These are phyloP conservation scores for Dolichallabes microphthalmus DNA, from an alignment of 2,113 vertebrate species.

Conservation along the genomic window DNA sequence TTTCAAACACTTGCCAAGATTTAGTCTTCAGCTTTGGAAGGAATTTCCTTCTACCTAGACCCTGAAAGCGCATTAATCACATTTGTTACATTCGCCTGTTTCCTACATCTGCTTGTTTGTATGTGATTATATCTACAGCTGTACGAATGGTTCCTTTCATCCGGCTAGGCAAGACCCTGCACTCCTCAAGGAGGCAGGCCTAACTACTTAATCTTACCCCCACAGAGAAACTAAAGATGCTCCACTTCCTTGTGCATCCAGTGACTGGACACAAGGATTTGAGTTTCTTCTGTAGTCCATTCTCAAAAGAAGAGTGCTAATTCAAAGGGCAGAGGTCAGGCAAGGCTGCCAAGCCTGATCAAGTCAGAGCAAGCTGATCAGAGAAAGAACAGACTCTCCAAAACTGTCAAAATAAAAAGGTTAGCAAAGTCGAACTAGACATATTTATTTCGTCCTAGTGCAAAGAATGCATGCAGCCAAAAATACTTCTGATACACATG, in stretches of 20 bases:
- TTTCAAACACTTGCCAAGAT: conserved; percentile 38
- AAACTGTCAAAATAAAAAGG: no score
- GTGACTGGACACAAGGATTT: conserved; percentile 66
- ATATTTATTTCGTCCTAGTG: neutral
- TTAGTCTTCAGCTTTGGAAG: conserved; percentile 26
- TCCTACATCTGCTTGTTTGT: conserved; percentile 58
- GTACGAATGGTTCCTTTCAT: conserved; percentile 38
- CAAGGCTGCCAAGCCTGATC: conserved; percentile 63
- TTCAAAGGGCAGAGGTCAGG: conserved; percentile 72
- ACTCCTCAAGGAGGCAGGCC: conserved; percentile 8
- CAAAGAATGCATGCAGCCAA: neutral
- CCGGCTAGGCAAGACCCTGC: conserved; percentile 1
- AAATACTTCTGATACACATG: neutral
- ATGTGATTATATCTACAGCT: conserved; percentile 64
- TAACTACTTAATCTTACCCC: conserved; percentile 35
- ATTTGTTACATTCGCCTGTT: conserved; percentile 59
- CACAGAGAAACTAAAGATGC: conserved; percentile 30
- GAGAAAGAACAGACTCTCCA: neutral
- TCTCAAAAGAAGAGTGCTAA: conserved; percentile 70
- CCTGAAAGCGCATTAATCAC: conserved; percentile 43
- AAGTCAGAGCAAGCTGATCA: conserved; percentile 48
- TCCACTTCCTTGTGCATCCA: conserved; percentile 63
- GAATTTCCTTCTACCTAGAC: conserved; percentile 35
- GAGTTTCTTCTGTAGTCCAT: conserved; percentile 63
- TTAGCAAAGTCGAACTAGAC: neutral